phyloP scores from a whole-genome alignment of 1,140 invertebrate genomes.

The Drosophila serrata region DNA sequence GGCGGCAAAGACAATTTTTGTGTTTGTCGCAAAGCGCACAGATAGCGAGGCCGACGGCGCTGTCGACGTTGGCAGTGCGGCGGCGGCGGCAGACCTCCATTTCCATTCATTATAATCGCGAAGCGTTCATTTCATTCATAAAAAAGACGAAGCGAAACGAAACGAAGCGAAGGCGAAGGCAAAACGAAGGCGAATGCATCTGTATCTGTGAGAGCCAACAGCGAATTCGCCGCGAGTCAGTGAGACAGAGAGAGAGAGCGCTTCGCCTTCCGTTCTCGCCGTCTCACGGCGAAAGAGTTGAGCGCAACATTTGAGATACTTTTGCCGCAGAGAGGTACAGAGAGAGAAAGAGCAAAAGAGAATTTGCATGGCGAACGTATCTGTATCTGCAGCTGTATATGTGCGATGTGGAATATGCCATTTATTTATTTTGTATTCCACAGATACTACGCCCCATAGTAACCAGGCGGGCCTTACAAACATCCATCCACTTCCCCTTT shows the following conservation, averaged over 20 bases:
- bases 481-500: slow-evolving; percentile 51
- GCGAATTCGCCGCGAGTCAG: slow-evolving; percentile 41
- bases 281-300: slow-evolving; percentile 40
- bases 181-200: slow-evolving; percentile 39
- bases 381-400: slow-evolving; percentile 27
- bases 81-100: slow-evolving; percentile 57
- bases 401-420: slow-evolving; percentile 49
- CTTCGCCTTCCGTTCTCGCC: background rate
- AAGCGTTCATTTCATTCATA: slow-evolving; percentile 75
- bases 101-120: slow-evolving; percentile 75
- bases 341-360: background rate
- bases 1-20: slow-evolving; percentile 52
- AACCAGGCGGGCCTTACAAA: slow-evolving; percentile 29
- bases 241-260: background rate
- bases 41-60: slow-evolving; percentile 28
- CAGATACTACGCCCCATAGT: slow-evolving; percentile 53
- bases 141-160: slow-evolving; percentile 74
- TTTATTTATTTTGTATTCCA: slow-evolving; percentile 50
- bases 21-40: slow-evolving; percentile 49
- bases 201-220: slow-evolving; percentile 15
- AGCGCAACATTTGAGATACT: slow-evolving; percentile 32
- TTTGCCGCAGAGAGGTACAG: slow-evolving; percentile 10
- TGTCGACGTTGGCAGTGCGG: slow-evolving; percentile 6
- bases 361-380: slow-evolving; percentile 43
- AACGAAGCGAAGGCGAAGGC: slow-evolving; percentile 51